A percentile compares a stretch with the other conserved stretches of the same genome.
Conservation (phyloP, 2,113 vertebrate species). For the Scomber colias region DNA sequence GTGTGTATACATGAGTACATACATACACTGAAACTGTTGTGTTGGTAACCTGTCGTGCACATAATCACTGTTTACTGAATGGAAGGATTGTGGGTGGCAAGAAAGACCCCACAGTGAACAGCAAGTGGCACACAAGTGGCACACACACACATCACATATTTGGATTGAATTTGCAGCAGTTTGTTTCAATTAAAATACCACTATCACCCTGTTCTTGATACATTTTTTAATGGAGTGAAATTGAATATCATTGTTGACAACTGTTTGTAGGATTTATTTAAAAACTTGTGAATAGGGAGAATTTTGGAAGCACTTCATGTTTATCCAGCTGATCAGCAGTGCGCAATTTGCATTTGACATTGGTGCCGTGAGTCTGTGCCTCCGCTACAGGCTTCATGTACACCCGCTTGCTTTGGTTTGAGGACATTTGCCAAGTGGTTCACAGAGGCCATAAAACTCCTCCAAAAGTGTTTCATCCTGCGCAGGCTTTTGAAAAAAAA, state of each 20-base stretch:
- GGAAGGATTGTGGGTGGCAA: constrained; percentile 59
- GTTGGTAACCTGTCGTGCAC: constrained; percentile 53
- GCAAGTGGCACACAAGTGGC: constrained; percentile 49
- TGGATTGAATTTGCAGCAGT: too few species aligned
- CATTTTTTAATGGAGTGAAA: too few species aligned
- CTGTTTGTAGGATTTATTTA: too few species aligned
- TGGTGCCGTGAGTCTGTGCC: constrained; percentile 20
- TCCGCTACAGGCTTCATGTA: constrained; percentile 12
- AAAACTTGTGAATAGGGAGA: neutral
- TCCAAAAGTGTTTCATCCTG: constrained; percentile 67
- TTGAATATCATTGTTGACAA: too few species aligned
- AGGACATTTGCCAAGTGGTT: constrained; percentile 71
- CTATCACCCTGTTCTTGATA: too few species aligned
- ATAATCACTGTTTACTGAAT: constrained; percentile 51
- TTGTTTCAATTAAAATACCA: too few species aligned
- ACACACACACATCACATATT: neutral
- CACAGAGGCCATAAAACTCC: constrained; percentile 63
- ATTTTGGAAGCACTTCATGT: constrained; percentile 2
- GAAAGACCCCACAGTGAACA: constrained; percentile 64
- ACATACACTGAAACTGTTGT: constrained; percentile 12
- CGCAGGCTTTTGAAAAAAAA: constrained; percentile 61
- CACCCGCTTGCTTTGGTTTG: constrained; percentile 59
- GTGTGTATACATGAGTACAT: neutral
- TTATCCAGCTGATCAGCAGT: constrained; percentile 10
- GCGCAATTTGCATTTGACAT: constrained; percentile 14